phyloP scores from a whole-genome alignment of 2,113 vertebrate genomes.

The Thamnophis sirtalis region DNA sequence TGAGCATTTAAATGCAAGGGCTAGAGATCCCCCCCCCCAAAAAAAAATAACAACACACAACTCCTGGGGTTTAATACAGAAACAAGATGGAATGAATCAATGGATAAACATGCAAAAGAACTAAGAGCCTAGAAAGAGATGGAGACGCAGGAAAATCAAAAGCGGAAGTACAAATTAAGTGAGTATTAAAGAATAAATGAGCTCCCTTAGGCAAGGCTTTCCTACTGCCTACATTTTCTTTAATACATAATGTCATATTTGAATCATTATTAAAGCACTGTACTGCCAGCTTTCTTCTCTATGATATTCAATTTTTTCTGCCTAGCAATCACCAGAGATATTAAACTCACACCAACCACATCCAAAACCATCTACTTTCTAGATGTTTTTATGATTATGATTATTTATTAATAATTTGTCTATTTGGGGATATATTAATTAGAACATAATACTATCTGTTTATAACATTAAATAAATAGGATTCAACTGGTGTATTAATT shows the following conservation, averaged over 20 bases:
- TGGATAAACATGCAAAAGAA: not conserved
- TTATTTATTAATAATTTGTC: not conserved
- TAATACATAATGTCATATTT: not conserved
- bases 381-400: not conserved
- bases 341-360: not conserved
- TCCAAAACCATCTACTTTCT: not conserved
- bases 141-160: not conserved
- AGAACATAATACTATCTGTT: not conserved
- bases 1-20: not conserved
- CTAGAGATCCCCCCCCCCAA: not conserved
- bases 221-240: not conserved
- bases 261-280: slow-evolving; percentile 4
- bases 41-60: not conserved
- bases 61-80: not conserved
- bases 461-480: not conserved
- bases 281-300: not conserved
- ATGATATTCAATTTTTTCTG: not conserved
- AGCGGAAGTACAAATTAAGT: not conserved
- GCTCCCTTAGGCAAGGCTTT: too few relatives aligned
- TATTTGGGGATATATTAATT: not conserved
- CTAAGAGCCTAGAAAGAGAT: not conserved
- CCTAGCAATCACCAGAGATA: not conserved
- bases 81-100: not conserved
- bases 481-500: not conserved
- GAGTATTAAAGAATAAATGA: not conserved